Base-by-base conservation (phyloP, 2,888 invertebrate genomes). In the Chydorus sphaericus region DNA sequence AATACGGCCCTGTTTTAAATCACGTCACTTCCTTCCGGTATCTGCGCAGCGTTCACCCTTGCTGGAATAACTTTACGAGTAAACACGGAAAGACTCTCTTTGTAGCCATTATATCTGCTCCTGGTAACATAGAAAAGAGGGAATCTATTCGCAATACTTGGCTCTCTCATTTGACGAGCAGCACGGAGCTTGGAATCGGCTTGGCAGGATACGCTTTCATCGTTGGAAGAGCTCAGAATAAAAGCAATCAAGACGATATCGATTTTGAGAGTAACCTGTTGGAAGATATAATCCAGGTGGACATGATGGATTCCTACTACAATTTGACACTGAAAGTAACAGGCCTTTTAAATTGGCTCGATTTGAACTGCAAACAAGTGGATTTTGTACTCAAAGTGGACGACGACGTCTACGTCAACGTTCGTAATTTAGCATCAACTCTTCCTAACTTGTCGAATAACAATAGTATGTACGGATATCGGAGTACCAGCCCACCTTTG, bases 291-390 rank as follows among this genome's bases (percentile, higher is more conserved):
- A 75, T 88, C 18, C 84, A 86, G 65, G 88, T 87, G 0, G 79
- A 75, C 57, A 89, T 87, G 64, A 61, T 75, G 38, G 89, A 89
- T 69, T 76, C 80, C 0, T 89, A 89, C 65, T 75, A 80, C 52
- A 89, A 89, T 68, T 77, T 89, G 70, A 88, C 88, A 0, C 83
- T 87, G 63, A 89, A 89, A 65, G 86, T 88, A 67, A 80, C 83
- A 6, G 85, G 85, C 78, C 83, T 81, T 0, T 72, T 88, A 48
- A 85, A 86, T 65, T 88, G 87, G 82, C 78, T 81, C 20, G 71
- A 76, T 1, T 80, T 79, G 63, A 77, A 81, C 64, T 88, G 88
- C 66, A 73, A 77, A 0, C 71, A 73, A 36, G 84, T 82, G 1
- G 80, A 77, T 62, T 79, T 77, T 63, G 67, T 86, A 55, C 70